phyloP scores from a whole-genome alignment of 1,140 invertebrate species.

The Cotesia glomerata region DNA sequence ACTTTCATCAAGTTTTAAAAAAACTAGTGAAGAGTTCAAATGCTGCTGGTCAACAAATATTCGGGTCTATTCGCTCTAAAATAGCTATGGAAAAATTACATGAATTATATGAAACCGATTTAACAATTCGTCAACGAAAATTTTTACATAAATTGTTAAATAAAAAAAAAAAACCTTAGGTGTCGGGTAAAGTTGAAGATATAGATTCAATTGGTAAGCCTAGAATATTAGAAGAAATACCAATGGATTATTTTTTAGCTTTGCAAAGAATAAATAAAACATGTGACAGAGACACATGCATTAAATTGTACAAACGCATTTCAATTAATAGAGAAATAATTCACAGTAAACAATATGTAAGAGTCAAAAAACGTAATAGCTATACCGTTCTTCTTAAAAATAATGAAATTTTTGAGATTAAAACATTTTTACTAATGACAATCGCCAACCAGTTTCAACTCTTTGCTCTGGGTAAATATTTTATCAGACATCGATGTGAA shows the following conservation, averaged over 20 bases:
- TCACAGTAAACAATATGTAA: background rate
- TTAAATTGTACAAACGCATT: background rate
- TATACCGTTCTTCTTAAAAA: conserved; percentile 18
- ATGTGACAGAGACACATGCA: too few species aligned
- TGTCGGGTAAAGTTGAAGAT: too few species aligned
- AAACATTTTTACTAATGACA: background rate
- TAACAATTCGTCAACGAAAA: background rate
- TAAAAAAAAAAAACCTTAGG: background rate
- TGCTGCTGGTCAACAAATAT: conserved; percentile 18
- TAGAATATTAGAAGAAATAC: too few species aligned
- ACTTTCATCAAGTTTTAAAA: conserved; percentile 20
- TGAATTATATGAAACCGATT: conserved; percentile 4
- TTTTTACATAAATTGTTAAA: background rate
- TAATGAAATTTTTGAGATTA: conserved; percentile 25
- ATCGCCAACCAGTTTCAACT: background rate
- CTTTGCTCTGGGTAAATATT: conserved; percentile 18
- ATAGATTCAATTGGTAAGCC: too few species aligned
- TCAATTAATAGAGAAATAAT: conserved; percentile 9
- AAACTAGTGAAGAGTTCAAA: conserved; percentile 30
- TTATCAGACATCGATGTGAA: background rate
- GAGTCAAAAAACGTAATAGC: background rate
- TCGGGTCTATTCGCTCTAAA: conserved; percentile 9
- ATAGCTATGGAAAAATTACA: conserved; percentile 8
- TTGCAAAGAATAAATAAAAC: too few species aligned
- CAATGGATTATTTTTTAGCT: too few species aligned